phyloP scores from a whole-genome alignment of 1,140 invertebrate genomes.

The Leptestheria dahalacensis region DNA sequence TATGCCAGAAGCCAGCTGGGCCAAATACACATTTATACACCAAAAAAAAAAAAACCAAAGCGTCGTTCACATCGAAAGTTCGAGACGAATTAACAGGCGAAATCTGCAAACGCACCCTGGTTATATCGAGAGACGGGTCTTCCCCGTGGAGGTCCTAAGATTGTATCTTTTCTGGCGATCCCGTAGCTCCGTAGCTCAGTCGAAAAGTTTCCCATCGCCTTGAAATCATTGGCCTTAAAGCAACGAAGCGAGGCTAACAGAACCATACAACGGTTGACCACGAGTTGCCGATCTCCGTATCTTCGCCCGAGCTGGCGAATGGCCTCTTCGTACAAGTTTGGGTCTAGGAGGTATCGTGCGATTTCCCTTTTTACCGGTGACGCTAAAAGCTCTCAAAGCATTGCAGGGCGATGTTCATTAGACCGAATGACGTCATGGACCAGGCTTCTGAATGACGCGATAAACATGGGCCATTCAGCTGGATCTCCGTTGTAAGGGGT shows the following conservation, averaged over 20 bases:
- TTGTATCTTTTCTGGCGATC: too few relatives aligned
- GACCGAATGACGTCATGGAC: background rate
- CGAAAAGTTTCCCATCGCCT: background rate
- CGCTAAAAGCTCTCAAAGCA: background rate
- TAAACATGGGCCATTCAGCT: constrained; percentile 13
- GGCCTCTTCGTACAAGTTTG: background rate
- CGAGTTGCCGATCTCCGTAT: background rate
- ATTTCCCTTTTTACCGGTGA: background rate
- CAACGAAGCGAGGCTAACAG: background rate
- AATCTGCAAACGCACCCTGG: too few relatives aligned
- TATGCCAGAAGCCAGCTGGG: too few relatives aligned
- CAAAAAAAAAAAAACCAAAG: too few relatives aligned
- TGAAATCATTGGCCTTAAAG: background rate
- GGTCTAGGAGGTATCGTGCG: background rate
- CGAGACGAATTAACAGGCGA: too few relatives aligned
- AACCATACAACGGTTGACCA: background rate
- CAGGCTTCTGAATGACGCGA: background rate
- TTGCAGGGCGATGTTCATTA: background rate
- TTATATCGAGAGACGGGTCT: too few relatives aligned
- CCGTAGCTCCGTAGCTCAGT: background rate
- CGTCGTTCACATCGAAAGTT: too few relatives aligned
- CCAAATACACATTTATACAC: too few relatives aligned
- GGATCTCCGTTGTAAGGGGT: too few relatives aligned
- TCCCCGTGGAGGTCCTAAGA: too few relatives aligned
- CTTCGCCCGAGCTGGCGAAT: too few relatives aligned